Percentiles rank a stretch among this genome's conserved stretches.
Conservation (phyloP, 2,797 vertebrate genomes). For the Premnoplex brunnescens region DNA sequence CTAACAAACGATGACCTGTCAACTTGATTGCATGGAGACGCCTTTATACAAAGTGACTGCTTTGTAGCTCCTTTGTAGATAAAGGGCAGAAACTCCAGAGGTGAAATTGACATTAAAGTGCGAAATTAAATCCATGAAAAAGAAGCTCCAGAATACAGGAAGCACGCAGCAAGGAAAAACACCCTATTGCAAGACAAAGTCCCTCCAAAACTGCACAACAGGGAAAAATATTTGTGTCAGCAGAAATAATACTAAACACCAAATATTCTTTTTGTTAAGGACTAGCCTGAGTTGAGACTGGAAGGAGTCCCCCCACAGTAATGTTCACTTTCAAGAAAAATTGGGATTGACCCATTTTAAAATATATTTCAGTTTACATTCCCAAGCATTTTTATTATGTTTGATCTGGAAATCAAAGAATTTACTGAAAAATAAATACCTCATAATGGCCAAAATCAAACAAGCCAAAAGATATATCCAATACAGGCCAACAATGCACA, state of each 20-base stretch:
- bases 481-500: background rate
- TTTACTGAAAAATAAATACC: background rate
- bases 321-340: background rate
- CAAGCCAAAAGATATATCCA: background rate
- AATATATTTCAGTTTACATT: background rate
- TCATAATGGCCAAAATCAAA: background rate
- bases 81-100: background rate
- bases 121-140: slow-evolving; percentile 1
- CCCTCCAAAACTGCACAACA: background rate
- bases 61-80: background rate
- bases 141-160: background rate
- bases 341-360: background rate
- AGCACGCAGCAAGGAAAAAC: background rate
- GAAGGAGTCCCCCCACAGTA: background rate
- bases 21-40: background rate
- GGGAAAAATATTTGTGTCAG: slow-evolving; percentile 1
- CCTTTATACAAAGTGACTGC: background rate
- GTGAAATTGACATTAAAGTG: background rate
- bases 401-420: background rate
- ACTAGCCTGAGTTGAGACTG: background rate
- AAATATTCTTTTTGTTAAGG: background rate
- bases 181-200: background rate
- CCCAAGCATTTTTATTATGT: background rate
- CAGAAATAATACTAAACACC: background rate
- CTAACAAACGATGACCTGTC: slow-evolving; percentile 2